These are phyloP conservation scores for Podiceps cristatus DNA, from an alignment of 2,113 vertebrate species.

Conservation along the genomic window DNA sequence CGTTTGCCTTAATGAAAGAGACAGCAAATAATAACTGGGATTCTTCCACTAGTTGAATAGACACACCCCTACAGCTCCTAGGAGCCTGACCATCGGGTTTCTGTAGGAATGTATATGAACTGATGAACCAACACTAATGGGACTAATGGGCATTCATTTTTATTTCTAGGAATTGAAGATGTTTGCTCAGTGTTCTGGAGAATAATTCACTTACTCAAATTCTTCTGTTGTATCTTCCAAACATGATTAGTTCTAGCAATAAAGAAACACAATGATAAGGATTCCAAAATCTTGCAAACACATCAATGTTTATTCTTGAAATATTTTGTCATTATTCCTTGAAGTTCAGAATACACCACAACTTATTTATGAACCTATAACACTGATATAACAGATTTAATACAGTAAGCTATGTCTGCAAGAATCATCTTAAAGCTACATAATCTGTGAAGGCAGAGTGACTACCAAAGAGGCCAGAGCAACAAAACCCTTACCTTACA, in stretches of 20 bases:
- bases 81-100: neutral
- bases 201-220: neutral
- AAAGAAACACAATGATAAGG: neutral
- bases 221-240: neutral
- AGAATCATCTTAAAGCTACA: neutral
- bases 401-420: neutral
- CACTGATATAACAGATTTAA: neutral
- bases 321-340: neutral
- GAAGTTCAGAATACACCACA: neutral
- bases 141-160: neutral
- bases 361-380: neutral
- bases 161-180: neutral
- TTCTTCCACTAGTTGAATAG: neutral
- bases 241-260: neutral
- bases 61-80: neutral
- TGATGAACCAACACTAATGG: neutral
- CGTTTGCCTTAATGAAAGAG: neutral
- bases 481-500: neutral
- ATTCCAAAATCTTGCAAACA: neutral
- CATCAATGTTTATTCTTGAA: neutral
- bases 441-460: neutral
- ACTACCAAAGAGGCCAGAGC: neutral
- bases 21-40: neutral
- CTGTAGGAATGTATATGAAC: neutral
- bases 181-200: neutral